Conservation (phyloP, 2,797 vertebrate species). For the Acropternis orthonyx region DNA sequence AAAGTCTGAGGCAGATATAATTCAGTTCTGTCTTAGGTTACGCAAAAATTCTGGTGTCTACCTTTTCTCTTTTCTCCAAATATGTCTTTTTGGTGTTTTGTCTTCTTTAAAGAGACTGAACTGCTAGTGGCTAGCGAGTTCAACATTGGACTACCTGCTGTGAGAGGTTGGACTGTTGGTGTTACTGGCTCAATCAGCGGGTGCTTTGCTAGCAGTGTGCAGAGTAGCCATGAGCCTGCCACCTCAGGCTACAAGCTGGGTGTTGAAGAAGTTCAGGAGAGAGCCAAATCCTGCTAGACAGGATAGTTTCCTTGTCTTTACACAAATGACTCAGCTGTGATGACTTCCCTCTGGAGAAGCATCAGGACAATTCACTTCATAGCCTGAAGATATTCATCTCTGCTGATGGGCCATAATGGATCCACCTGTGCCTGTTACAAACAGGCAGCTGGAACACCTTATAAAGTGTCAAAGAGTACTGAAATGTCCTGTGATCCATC, state of each 20-base stretch:
- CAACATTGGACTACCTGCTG: background rate
- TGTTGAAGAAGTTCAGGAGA: background rate
- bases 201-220: background rate
- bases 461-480: background rate
- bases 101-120: background rate
- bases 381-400: background rate
- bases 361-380: background rate
- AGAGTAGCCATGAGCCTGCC: background rate
- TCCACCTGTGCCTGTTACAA: background rate
- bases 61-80: background rate
- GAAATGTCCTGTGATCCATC: background rate
- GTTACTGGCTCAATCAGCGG: background rate
- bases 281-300: background rate
- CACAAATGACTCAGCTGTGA: background rate
- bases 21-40: background rate
- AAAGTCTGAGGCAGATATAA: background rate
- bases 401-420: background rate
- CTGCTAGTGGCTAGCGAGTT: background rate
- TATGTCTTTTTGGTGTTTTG: background rate
- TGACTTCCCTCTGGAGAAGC: background rate
- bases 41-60: background rate
- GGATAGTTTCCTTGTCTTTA: background rate
- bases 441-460: background rate
- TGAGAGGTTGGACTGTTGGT: background rate
- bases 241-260: background rate